Conservation (phyloP, 2,113 vertebrate species). For the Sminthopsis crassicaudata region DNA sequence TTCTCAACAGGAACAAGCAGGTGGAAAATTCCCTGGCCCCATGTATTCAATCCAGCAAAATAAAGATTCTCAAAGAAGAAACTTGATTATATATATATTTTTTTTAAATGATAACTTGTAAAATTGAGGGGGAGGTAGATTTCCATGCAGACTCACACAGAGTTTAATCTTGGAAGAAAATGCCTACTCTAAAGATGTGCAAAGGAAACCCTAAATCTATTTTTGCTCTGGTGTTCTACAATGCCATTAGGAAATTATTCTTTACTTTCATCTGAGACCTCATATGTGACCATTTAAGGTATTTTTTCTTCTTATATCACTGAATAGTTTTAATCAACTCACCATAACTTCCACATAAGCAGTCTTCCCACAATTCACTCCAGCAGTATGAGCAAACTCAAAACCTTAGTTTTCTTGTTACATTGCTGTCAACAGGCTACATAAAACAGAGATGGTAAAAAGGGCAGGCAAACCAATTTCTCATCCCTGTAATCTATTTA, state of each 20-base stretch:
- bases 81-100: background rate
- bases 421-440: background rate
- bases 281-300: background rate
- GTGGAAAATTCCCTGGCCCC: constrained; percentile 61
- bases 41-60: background rate
- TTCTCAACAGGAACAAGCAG: constrained; percentile 64
- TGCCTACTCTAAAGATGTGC: background rate
- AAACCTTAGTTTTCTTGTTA: background rate
- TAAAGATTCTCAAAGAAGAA: background rate
- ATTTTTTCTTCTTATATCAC: background rate
- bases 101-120: background rate
- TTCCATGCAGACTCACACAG: background rate
- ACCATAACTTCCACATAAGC: background rate
- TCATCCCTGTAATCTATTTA: background rate
- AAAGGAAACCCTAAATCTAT: background rate
- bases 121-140: no score
- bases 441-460: background rate
- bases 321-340: background rate
- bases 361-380: background rate
- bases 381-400: background rate
- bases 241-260: background rate
- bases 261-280: background rate
- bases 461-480: background rate
- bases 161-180: background rate
- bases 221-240: background rate